phyloP scores from a whole-genome alignment of 2,113 vertebrate species.

The Callaeas wilsoni region DNA sequence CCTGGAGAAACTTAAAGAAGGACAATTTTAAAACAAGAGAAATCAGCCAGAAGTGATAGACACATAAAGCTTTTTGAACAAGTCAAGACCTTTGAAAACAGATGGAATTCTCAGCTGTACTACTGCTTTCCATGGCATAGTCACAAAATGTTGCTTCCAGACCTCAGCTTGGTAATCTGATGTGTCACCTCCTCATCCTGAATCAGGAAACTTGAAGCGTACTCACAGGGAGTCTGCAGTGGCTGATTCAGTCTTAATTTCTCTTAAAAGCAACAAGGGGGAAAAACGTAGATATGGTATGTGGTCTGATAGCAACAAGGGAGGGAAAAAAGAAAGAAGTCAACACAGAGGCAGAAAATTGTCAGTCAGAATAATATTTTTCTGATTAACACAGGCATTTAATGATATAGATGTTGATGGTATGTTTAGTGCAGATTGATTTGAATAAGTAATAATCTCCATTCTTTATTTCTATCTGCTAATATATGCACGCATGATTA shows the following conservation, averaged over 20 bases:
- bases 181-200: not conserved
- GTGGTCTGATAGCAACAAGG: not conserved
- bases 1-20: not conserved
- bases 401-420: not conserved
- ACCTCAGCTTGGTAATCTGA: not conserved
- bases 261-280: fast-evolving
- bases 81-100: not conserved
- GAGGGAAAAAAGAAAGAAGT: not conserved
- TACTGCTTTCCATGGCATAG: not conserved
- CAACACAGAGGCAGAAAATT: not conserved
- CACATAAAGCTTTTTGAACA: not conserved
- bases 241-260: not conserved
- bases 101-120: not conserved
- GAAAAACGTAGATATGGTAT: not conserved
- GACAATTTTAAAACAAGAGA: not conserved
- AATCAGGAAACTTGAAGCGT: not conserved
- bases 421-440: not conserved
- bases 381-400: not conserved
- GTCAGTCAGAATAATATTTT: not conserved
- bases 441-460: not conserved
- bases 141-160: not conserved
- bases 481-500: not conserved
- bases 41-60: not conserved
- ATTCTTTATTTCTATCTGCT: not conserved
- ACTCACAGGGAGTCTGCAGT: not conserved